phyloP scores from a whole-genome alignment of 2,888 invertebrate genomes.

The Cremastinae sp. region DNA sequence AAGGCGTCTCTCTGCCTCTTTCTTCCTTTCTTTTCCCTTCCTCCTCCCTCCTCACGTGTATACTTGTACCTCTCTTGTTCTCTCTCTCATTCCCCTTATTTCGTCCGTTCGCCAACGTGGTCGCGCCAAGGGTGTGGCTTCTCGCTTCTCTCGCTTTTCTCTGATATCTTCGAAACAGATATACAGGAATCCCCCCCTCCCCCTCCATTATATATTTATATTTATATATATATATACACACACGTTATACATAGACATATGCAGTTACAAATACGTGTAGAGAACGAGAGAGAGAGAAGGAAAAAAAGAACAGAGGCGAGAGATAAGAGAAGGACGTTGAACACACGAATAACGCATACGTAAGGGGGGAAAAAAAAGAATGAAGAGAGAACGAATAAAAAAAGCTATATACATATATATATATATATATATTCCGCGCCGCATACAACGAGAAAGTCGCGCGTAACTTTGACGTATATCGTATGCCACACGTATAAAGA shows the following conservation, averaged over 20 bases:
- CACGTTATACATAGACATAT: constrained; percentile 29
- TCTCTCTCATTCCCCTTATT: constrained; percentile 45
- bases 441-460: constrained; percentile 23
- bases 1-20: constrained; percentile 48
- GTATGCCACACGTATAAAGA: constrained; percentile 47
- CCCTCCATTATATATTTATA: constrained; percentile 24
- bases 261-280: constrained; percentile 1
- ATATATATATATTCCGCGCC: too few species aligned
- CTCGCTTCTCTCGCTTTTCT: constrained; percentile 68
- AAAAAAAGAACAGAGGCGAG: constrained; percentile 31
- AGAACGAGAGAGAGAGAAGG: constrained; percentile 14
- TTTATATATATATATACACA: constrained; percentile 37
- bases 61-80: constrained; percentile 36
- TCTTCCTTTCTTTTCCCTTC: constrained; percentile 42
- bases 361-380: too few species aligned
- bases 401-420: too few species aligned
- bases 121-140: constrained; percentile 74
- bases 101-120: constrained; percentile 59
- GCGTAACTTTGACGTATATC: constrained; percentile 39
- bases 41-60: constrained; percentile 21
- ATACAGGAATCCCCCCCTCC: constrained; percentile 48
- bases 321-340: too few species aligned
- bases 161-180: constrained; percentile 60
- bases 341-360: too few species aligned
- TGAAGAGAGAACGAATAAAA: too few species aligned